These are phyloP conservation scores for Agrochola litura DNA, from an alignment of 2,888 invertebrate species.

Conservation along the genomic window DNA sequence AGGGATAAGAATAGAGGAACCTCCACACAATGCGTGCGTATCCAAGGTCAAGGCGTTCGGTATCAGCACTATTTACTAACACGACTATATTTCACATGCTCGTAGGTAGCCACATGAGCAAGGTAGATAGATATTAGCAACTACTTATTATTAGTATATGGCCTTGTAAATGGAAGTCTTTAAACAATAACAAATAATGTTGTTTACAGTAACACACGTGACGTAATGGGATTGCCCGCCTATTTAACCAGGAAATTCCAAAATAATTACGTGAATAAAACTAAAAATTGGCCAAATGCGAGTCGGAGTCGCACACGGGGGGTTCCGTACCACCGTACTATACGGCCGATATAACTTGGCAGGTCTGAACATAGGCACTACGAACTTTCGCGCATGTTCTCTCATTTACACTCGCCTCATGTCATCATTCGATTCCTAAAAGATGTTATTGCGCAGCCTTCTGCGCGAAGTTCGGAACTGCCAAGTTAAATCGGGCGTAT, in stretches of 20 bases:
- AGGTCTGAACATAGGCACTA: too few relatives aligned
- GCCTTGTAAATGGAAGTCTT: neutral
- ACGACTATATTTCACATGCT: neutral
- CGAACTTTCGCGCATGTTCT: too few relatives aligned
- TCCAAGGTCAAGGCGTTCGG: neutral
- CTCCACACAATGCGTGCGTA: neutral
- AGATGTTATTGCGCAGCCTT: too few relatives aligned
- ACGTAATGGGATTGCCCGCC: neutral
- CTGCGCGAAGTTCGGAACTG: too few relatives aligned
- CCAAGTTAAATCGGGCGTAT: too few relatives aligned
- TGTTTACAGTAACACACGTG: neutral
- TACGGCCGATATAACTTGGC: too few relatives aligned
- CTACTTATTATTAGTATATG: neutral
- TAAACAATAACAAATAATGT: slow-evolving; percentile 3
- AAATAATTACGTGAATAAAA: neutral
- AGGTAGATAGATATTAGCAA: too few relatives aligned
- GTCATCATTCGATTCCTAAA: too few relatives aligned
- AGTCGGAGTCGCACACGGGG: too few relatives aligned
- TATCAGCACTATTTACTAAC: neutral
- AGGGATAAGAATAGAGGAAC: neutral
- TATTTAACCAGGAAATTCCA: neutral
- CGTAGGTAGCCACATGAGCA: neutral
- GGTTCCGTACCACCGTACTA: too few relatives aligned
- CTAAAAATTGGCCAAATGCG: neutral
- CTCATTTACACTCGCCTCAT: too few relatives aligned